A percentile compares a stretch with the other conserved stretches of the same genome.
phyloP scores from a whole-genome alignment of 2,113 vertebrate genomes.

The Xiphophorus hellerii region DNA sequence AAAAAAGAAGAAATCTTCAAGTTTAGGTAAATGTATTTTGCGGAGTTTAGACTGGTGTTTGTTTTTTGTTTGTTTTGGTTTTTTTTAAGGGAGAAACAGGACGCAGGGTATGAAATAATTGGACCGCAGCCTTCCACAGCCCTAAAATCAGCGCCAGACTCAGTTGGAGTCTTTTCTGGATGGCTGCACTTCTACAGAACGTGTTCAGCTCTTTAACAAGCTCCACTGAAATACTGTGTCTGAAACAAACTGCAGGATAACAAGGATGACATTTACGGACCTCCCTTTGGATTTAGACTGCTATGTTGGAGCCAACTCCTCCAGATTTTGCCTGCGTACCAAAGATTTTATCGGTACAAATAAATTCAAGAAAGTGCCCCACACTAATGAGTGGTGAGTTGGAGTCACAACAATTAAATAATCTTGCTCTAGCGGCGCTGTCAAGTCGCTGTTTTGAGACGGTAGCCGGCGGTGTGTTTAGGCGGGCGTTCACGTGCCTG shows the following conservation, averaged over 20 bases:
- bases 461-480: conserved; percentile 30
- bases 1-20: not conserved
- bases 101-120: conserved; percentile 38
- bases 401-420: not conserved
- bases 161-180: conserved; percentile 61
- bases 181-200: conserved; percentile 57
- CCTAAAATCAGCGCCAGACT: conserved; percentile 45
- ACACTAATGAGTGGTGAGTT: conserved; percentile 6
- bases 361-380: not conserved
- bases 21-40: not conserved
- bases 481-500: conserved; percentile 33
- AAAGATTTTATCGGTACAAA: not conserved
- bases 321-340: not conserved
- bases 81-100: not conserved
- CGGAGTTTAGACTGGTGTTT: not conserved
- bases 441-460: conserved; percentile 12
- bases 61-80: too few species aligned
- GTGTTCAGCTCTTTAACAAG: conserved; percentile 62
- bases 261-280: conserved; percentile 16
- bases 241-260: conserved; percentile 25
- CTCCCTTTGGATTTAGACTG: not conserved
- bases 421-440: not conserved
- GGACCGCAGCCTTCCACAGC: conserved; percentile 40
- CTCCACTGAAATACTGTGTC: conserved; percentile 17
- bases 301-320: not conserved